Percentiles rank a stretch among this genome's conserved stretches.
Conservation (phyloP, 2,113 vertebrate species). For the Gobius niger region DNA sequence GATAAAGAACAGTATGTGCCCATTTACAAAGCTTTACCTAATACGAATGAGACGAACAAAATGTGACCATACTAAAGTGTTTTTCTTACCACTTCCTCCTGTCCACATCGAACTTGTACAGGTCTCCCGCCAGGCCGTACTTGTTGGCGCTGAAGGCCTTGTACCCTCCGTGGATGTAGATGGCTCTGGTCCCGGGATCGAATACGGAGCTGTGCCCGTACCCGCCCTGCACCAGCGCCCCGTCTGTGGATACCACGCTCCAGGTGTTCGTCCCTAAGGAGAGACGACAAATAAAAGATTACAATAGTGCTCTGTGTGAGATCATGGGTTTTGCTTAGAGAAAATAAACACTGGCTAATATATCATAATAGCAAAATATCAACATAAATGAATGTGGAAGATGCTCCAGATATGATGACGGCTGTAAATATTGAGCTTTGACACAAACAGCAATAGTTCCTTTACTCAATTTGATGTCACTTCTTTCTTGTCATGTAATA, state of each 20-base stretch:
- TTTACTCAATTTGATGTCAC: too few species aligned
- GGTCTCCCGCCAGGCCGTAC: constrained; percentile 91
- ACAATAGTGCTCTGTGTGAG: background rate
- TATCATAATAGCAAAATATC: too few species aligned
- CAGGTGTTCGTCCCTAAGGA: constrained; percentile 83
- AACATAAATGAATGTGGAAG: too few species aligned
- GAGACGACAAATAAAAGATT: background rate
- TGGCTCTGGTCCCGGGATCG: constrained; percentile 80
- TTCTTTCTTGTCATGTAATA: too few species aligned
- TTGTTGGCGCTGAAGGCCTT: constrained; percentile 97
- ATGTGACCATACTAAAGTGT: background rate
- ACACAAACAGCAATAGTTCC: too few species aligned
- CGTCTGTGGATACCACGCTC: constrained; percentile 80
- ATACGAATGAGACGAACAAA: background rate
- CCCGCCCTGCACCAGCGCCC: constrained; percentile 93
- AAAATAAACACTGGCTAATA: too few species aligned
- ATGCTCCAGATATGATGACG: too few species aligned
- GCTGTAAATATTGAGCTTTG: too few species aligned
- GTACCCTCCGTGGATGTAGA: constrained; percentile 95
- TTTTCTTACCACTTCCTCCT: constrained; percentile 82
- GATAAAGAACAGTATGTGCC: too few species aligned
- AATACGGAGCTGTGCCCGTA: constrained; percentile 97
- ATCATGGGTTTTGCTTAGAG: background rate
- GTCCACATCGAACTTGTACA: constrained; percentile 90
- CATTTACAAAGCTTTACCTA: too few species aligned